Evolutionary conservation across 2,797 vertebrate genomes (phyloP).

Genomic region (Cryptoprocta ferox): DNA sequence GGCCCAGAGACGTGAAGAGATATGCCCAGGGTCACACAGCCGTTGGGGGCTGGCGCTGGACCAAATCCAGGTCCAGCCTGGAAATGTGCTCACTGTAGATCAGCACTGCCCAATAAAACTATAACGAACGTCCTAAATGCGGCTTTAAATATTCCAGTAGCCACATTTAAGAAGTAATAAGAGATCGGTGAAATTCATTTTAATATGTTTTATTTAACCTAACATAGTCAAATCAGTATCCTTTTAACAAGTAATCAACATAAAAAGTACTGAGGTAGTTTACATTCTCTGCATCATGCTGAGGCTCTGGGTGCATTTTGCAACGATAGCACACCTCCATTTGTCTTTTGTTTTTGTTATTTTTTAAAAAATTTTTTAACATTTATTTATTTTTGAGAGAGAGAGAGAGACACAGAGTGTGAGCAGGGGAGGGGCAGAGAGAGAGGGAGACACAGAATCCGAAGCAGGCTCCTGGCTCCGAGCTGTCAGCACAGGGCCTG

Average conservation of each 20-base stretch:
- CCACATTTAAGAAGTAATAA: background rate
- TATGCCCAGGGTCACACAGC: background rate
- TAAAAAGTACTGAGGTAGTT: background rate
- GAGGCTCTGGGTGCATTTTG: background rate
- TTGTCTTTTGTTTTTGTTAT: too few relatives aligned
- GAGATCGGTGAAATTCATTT: background rate
- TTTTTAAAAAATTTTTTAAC: too few relatives aligned
- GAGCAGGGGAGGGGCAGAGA: too few relatives aligned
- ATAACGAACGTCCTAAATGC: background rate
- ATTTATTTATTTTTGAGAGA: too few relatives aligned
- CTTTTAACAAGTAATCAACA: background rate
- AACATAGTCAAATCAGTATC: background rate
- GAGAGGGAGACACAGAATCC: too few relatives aligned
- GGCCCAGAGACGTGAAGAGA: background rate
- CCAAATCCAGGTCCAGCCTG: background rate
- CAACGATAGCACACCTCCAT: too few relatives aligned
- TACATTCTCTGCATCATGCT: background rate
- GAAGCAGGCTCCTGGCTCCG: too few relatives aligned
- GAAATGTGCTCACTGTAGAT: background rate
- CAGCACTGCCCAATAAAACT: background rate
- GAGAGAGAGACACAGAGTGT: too few relatives aligned
- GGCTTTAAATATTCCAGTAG: background rate
- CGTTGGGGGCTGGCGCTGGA: background rate
- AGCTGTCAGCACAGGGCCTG: too few relatives aligned
- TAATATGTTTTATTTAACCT: slow-evolving; percentile 7